Base-by-base conservation (phyloP, 2,888 invertebrate genomes). In the Eupithecia subumbrata region DNA sequence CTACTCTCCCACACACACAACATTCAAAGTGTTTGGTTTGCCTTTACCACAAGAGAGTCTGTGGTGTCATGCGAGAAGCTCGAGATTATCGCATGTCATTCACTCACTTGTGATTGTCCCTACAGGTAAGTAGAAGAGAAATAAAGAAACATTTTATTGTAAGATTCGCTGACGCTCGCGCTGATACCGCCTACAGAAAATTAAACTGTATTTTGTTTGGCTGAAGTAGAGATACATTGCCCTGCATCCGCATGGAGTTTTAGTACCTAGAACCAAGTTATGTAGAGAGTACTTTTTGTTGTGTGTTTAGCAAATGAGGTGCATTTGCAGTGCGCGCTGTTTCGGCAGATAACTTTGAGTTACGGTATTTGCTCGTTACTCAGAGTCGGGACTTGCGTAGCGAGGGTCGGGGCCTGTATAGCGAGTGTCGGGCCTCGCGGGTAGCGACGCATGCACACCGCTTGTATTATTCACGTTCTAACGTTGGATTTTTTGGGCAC, bases 241-340 rank as follows among this genome's bases (percentile, higher is more conserved):
- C 12, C 60, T n/a, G 56, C 11, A 22, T 56, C 56, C 56, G 9
- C 60, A 25, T 22, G 12, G 14, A n/a, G 56, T 25, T 60, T 25
- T 25, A 60, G 60, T 7, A 14, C 25, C 60, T 12, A 25, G 60
- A 5, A 25, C 25, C 1, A 3, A 60, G 12, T 25, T 22, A 22
- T 12, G 5, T 25, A 25, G 60, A 22, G 60, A 60, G 60, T 60
- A 25, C 12, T 60, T 60, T 60, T 60, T 25, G 60, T 25, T 60
- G 25, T 60, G 60, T 60, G 60, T 14, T 60, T 60, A 60, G 60
- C 60, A 60, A 60, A 60, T 60, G 69, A 56, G 52, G 64, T 43
- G 22, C 52, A 71, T 45, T 52, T 45, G 73, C 37, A 37, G 67
- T 69, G 56, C 69, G 73, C 43, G 66, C 60, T 60, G 14, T 60